phyloP scores from a whole-genome alignment of 2,888 invertebrate genomes.

The Ceraclea dissimilis region DNA sequence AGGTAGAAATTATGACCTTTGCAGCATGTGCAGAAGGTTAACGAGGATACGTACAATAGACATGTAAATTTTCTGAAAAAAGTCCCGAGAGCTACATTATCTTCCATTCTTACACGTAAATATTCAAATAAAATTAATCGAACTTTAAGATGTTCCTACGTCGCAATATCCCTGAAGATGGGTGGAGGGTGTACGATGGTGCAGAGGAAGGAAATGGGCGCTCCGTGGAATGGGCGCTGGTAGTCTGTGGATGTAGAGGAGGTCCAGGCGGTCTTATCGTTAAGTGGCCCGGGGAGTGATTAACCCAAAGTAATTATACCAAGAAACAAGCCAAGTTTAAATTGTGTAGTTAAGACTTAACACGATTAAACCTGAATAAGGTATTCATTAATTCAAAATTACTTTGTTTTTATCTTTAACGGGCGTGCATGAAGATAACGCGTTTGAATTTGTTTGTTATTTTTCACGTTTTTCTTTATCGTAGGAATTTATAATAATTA shows the following conservation, averaged over 20 bases:
- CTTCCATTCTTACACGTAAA: too few species aligned
- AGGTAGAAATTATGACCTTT: too few species aligned
- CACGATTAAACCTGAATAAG: constrained; percentile 1
- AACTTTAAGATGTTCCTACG: too few species aligned
- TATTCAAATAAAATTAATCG: too few species aligned
- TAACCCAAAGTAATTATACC: constrained; percentile 17
- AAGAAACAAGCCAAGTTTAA: constrained; percentile 7
- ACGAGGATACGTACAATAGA: too few species aligned
- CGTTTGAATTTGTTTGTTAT: neutral
- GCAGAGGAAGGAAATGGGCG: too few species aligned
- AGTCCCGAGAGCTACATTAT: too few species aligned
- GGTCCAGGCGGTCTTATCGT: neutral
- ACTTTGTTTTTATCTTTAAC: neutral
- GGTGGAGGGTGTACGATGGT: too few species aligned
- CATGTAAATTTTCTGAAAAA: too few species aligned
- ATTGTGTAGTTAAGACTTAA: neutral
- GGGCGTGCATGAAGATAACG: neutral
- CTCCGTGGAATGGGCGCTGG: neutral
- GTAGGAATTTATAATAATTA: neutral
- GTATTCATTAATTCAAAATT: constrained; percentile 1
- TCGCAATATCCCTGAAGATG: too few species aligned
- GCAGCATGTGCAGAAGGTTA: too few species aligned
- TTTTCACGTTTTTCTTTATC: neutral
- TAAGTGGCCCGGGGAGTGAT: constrained; percentile 11
- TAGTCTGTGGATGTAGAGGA: neutral